Evolutionary conservation across 1,140 invertebrate species (phyloP).

Genomic region (Sarcophaga bullata): DNA sequence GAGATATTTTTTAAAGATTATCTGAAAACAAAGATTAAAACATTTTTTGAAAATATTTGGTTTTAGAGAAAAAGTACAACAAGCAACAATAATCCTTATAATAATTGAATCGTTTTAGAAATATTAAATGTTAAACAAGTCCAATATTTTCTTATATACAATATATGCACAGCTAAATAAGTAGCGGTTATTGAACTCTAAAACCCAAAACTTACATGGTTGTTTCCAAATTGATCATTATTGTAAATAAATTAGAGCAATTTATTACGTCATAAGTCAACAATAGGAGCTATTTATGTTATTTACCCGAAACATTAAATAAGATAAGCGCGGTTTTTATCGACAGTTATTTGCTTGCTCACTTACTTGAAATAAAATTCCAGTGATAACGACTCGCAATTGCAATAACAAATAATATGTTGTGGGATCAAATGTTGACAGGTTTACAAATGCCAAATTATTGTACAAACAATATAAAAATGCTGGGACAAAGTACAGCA

Average conservation of each 20-base stretch:
- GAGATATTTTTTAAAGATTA: conserved; percentile 88
- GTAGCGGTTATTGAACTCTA: too few species aligned
- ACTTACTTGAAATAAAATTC: conserved; percentile 89
- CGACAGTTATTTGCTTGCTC: too few species aligned
- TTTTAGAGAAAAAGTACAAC: background rate
- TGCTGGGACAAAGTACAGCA: conserved; percentile 91
- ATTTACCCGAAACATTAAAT: background rate
- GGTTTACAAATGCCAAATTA: conserved; percentile 91
- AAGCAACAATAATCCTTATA: too few species aligned
- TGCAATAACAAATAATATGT: conserved; percentile 95
- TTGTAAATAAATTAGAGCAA: too few species aligned
- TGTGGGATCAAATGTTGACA: conserved; percentile 91
- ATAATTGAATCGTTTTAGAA: too few species aligned
- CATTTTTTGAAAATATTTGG: background rate
- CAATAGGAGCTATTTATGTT: background rate
- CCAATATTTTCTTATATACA: too few species aligned
- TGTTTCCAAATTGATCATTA: too few species aligned
- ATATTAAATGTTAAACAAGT: too few species aligned
- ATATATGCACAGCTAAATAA: too few species aligned
- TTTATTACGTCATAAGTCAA: too few species aligned
- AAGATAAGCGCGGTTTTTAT: background rate
- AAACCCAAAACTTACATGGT: too few species aligned
- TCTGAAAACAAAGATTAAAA: conserved; percentile 67
- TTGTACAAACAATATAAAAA: conserved; percentile 95
- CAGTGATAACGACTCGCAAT: conserved; percentile 91